A percentile compares a stretch with the other conserved stretches of the same genome.
These are phyloP conservation scores for Speoplatyrhinus poulsoni DNA, from an alignment of 2,113 vertebrate genomes.

Conservation along the genomic window DNA sequence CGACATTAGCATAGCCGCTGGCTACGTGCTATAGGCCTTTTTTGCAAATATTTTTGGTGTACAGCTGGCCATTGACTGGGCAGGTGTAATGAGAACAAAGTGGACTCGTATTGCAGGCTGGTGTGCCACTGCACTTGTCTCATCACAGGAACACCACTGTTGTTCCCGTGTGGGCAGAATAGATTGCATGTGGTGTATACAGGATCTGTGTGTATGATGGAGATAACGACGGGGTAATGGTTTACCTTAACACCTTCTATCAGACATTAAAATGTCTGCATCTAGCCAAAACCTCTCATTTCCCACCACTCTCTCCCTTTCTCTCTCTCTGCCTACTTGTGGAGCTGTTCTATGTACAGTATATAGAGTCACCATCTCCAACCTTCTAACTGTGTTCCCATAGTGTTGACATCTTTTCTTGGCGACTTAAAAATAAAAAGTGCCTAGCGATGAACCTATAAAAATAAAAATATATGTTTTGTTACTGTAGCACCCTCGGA, in stretches of 20 bases:
- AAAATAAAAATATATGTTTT: no score
- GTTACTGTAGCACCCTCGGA: no score
- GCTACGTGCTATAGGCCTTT: slow-evolving; percentile 32
- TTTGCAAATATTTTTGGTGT: slow-evolving; percentile 24
- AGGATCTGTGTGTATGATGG: no score
- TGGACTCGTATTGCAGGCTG: slow-evolving; percentile 13
- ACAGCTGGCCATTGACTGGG: slow-evolving; percentile 42
- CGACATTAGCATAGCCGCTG: slow-evolving; percentile 43
- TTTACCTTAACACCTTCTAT: no score
- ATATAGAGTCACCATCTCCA: slow-evolving; percentile 32
- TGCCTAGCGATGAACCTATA: no score
- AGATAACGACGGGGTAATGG: no score
- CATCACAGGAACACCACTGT: no score
- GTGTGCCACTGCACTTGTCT: no score
- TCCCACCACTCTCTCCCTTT: background rate
- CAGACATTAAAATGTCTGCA: no score
- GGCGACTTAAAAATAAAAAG: no score
- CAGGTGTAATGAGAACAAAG: slow-evolving; percentile 40
- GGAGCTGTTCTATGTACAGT: slow-evolving; percentile 37
- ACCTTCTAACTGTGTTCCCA: slow-evolving; percentile 34
- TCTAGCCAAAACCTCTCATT: slow-evolving; percentile 11
- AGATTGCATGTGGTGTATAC: no score
- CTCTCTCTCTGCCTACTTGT: slow-evolving; percentile 43
- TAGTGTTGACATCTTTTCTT: background rate
- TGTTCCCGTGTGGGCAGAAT: no score